Base-by-base conservation (phyloP, 2,113 vertebrate species). In the Reinhardtius hippoglossoides region DNA sequence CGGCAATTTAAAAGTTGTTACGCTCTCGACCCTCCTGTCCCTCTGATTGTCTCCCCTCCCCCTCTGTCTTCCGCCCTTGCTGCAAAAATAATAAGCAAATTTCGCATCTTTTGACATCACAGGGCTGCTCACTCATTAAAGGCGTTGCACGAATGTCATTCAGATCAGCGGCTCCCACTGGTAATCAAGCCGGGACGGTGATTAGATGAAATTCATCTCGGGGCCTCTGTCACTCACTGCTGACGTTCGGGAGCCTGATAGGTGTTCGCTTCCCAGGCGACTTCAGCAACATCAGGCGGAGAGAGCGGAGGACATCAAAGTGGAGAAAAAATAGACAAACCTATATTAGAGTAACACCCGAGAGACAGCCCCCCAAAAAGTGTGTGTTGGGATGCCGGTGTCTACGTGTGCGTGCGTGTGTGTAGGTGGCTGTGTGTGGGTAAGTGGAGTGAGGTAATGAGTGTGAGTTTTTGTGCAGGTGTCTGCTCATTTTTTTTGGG, bases 191-290 rank as follows among this genome's bases (percentile, higher is more conserved):
- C 71, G 77, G 67, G 87, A 87, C 76, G 62, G 84, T 88, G 76
- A 91, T 90, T 89, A 84, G 71, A 76, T 69, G 77, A 89, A 89
- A 90, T 91, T 69, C 88, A 85, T 86, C 55, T 15, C 61, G 21
- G 61, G 58, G 50, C 56, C 65, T 69, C 82, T 68, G 72, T 77
- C 62, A 74, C 74, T 81, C 58, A 15, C 37, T 74, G 78, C 79
- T 84, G 83, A 84, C 65, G 72, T 72, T 68, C 67, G 42, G 58
- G 44, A 78, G 76, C 76, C 74, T 46, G 67, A 76, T 87, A 68
- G 79, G 83, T 68, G 69, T 67, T 74, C 54, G 71, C 62, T 27
- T 81, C 80, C 72, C 71, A 66, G 74, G 83, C 80, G 86, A 92
- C 76, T 56, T n/a, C 50, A n/a, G 50, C 6, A 31, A 9, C 18